Percentiles rank a stretch among this genome's conserved stretches.
phyloP scores from a whole-genome alignment of 2,888 invertebrate genomes.

The Parapristionchus giblindavisi region DNA sequence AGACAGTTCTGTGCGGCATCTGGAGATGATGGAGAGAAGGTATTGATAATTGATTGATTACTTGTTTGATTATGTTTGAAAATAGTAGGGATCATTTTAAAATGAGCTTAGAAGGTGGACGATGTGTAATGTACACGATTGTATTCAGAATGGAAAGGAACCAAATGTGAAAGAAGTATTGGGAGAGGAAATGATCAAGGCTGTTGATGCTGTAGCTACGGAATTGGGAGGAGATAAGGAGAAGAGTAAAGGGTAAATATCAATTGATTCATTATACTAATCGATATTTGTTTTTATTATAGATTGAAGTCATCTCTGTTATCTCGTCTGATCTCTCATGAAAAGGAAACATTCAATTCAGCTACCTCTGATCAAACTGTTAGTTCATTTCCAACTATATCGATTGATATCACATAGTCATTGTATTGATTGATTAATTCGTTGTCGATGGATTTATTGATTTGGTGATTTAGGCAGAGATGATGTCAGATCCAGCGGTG shows the following conservation, averaged over 20 bases:
- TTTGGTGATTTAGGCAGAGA: conserved; percentile 10
- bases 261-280: neutral
- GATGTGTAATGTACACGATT: too few relatives aligned
- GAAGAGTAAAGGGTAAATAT: conserved; percentile 12
- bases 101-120: too few relatives aligned
- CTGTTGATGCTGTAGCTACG: conserved; percentile 49
- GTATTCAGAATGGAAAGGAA: conserved; percentile 39
- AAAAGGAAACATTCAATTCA: conserved; percentile 53
- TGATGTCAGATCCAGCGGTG: conserved; percentile 28
- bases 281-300: neutral
- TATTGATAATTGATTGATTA: neutral
- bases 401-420: neutral
- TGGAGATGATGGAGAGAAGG: conserved; percentile 26
- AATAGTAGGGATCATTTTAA: neutral
- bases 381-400: neutral
- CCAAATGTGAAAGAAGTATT: conserved; percentile 49
- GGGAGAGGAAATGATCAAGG: conserved; percentile 51
- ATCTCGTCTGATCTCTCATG: conserved; percentile 49
- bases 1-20: neutral
- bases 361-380: conserved; percentile 51
- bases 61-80: neutral
- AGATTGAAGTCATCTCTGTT: conserved; percentile 40
- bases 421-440: neutral
- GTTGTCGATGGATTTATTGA: neutral
- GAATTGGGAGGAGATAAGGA: conserved; percentile 46